Evolutionary conservation across 2,113 vertebrate genomes (phyloP), one percentile per base, ranked within the genome.

Genomic region (Laterallus jamaicensis): DNA sequence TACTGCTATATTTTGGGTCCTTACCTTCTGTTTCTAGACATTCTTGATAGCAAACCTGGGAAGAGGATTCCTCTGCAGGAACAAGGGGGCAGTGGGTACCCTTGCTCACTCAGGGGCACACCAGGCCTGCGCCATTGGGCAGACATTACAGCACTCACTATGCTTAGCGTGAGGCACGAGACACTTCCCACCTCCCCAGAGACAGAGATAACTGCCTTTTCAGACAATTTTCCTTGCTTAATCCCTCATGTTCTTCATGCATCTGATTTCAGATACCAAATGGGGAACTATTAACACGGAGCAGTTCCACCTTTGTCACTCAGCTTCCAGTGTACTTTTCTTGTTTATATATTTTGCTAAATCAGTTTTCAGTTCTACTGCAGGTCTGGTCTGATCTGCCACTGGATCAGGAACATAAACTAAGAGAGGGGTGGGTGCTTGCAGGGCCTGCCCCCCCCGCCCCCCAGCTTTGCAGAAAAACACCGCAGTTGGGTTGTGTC

Each of bases 231-330:
- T 25, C 16, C 29, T 40, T 11, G 35, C 73, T 82, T 24, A 92
- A 85, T 66, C 7, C 25, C 56, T 24, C 58, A 12, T 10, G 17
- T 20, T 76, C 39, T 70, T 70, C 10, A 22, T 3, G 4, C 6
- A 20, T 13, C 35, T 54, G 64, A 63, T 29, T 37, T 29, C 28
- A 77, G 67, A 39, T 21, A 59, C 12, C 22, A 68, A 56, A 60
- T 0, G 6, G 0, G 1, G 58, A 47, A 76, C 42, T 56, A 42
- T 14, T 29, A 56, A 56, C 0, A 4, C 7, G 2, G 39, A 22
- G 28, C 28, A 19, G 47, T 50, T 67, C n/a, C 37, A 59, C 21
- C 5, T 71, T 74, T 2, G 4, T 35, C 70, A 40, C 22, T 63
- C 18, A 5, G 11, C 54, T 56, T 63, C 22, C 67, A 79, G 18